Evolutionary conservation across 2,797 vertebrate genomes (phyloP).

Genomic region (Gallinago nigripennis): DNA sequence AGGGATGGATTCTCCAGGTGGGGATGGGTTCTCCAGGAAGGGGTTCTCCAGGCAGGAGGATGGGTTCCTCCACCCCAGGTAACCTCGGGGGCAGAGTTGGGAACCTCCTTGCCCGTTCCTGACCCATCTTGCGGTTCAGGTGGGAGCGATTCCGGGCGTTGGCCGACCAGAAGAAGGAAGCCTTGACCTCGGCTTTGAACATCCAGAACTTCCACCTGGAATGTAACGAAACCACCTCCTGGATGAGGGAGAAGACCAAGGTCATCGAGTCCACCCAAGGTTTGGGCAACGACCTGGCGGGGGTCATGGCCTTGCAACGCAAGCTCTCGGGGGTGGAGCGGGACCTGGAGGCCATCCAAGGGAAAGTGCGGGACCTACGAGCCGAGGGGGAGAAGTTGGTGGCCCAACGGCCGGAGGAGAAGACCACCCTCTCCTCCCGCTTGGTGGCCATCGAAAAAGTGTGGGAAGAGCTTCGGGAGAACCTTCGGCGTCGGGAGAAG

Average conservation of each 20-base stretch:
- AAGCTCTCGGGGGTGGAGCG: constrained; percentile 93
- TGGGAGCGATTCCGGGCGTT: constrained; percentile 90
- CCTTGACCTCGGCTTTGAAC: constrained; percentile 89
- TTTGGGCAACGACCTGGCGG: constrained; percentile 91
- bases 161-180: constrained; percentile 87
- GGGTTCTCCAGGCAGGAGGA: background rate
- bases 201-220: constrained; percentile 96
- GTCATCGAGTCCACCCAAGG: constrained; percentile 95
- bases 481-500: constrained; percentile 90
- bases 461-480: constrained; percentile 89
- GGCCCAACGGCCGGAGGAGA: constrained; percentile 84
- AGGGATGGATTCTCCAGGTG: too few relatives aligned
- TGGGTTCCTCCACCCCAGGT: too few relatives aligned
- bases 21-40: too few relatives aligned
- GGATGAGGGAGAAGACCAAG: constrained; percentile 97
- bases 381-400: constrained; percentile 84
- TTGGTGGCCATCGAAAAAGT: constrained; percentile 84
- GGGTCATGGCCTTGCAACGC: constrained; percentile 91
- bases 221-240: constrained; percentile 91
- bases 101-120: too few relatives aligned
- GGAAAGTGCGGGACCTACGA: constrained; percentile 86
- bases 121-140: constrained; percentile 60
- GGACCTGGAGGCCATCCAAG: constrained; percentile 93
- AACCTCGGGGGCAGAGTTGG: too few relatives aligned
- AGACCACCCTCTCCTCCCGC: constrained; percentile 77